A percentile compares a stretch with the other conserved stretches of the same genome.
Evolutionary conservation across 1,140 invertebrate species (phyloP).

Genomic region (Calliphora vicina): DNA sequence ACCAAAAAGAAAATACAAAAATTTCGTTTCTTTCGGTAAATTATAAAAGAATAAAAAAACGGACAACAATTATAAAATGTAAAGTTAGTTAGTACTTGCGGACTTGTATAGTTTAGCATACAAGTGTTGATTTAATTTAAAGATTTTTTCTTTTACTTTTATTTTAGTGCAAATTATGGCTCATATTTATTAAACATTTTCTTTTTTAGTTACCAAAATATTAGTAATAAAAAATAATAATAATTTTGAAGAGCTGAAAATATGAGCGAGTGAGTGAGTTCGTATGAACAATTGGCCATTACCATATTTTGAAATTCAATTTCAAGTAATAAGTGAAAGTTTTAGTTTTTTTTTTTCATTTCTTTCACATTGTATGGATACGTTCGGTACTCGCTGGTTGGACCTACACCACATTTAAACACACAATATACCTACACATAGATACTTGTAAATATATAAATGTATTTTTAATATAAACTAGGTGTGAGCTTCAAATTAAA

Average conservation of each 20-base stretch:
- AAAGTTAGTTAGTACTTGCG: no score
- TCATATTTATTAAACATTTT: no score
- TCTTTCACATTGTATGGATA: not conserved
- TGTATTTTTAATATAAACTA: not conserved
- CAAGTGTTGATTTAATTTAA: no score
- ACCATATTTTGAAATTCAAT: constrained; percentile 10
- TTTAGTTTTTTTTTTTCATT: not conserved
- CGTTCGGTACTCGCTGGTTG: not conserved
- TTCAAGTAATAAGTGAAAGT: constrained; percentile 16
- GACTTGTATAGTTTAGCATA: no score
- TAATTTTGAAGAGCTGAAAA: no score
- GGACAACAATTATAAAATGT: no score
- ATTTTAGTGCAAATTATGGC: no score
- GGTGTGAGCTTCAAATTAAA: not conserved
- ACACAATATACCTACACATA: not conserved
- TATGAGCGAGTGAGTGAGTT: no score
- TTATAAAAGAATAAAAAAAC: not conserved
- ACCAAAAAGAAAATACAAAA: not conserved
- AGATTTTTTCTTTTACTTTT: no score
- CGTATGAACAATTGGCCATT: not conserved
- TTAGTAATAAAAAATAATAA: no score
- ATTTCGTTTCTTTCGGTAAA: not conserved
- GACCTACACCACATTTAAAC: not conserved
- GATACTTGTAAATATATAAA: not conserved
- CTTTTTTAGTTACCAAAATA: no score